Percentiles rank a stretch among this genome's conserved stretches.
Evolutionary conservation across 2,888 invertebrate species (phyloP).

Genomic region (Volucella bombylans): DNA sequence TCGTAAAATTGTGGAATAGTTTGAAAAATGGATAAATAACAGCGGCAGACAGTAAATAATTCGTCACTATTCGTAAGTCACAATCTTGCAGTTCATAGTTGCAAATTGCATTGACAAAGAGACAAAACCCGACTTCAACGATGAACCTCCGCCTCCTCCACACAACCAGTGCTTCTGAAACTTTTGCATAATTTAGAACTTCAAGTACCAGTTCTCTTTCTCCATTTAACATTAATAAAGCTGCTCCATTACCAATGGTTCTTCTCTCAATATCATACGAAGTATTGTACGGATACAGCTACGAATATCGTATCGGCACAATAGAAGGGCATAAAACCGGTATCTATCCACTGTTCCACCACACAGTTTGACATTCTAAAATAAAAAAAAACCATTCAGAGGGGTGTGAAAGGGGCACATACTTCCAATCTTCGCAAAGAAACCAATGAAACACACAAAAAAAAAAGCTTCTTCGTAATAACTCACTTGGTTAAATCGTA

Average conservation of each 20-base stretch:
- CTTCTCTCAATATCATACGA: no score
- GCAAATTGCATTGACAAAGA: conserved; percentile 3
- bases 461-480: conserved; percentile 20
- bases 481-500: conserved; percentile 29
- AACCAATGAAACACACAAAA: neutral
- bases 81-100: conserved; percentile 13
- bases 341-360: conserved; percentile 10
- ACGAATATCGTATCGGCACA: conserved; percentile 3
- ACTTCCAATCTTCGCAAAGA: conserved; percentile 16
- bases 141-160: conserved; percentile 37
- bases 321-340: conserved; percentile 57
- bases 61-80: neutral
- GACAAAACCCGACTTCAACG: neutral
- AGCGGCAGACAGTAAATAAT: neutral
- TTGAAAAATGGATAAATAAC: no score
- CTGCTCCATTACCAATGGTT: neutral
- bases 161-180: conserved; percentile 62
- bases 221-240: neutral
- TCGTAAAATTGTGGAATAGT: no score
- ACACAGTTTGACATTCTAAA: conserved; percentile 18
- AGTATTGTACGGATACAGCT: conserved; percentile 1
- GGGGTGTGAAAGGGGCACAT: neutral
- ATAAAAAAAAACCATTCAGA: neutral
- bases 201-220: conserved; percentile 39
- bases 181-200: conserved; percentile 61